Evolutionary conservation across 1,140 invertebrate species (phyloP).

Genomic region (Trinorchestia longiramus): DNA sequence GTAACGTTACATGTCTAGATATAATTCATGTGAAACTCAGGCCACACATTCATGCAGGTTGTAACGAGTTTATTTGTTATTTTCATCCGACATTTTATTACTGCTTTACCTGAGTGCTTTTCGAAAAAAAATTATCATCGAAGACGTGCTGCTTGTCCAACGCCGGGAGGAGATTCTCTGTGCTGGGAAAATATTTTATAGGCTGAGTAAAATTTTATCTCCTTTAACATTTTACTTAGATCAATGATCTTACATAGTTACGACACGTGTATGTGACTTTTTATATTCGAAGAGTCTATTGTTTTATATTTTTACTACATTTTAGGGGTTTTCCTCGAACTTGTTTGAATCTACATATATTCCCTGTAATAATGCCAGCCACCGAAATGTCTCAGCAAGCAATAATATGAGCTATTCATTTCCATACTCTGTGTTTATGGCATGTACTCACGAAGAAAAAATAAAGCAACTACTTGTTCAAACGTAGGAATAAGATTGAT

Average conservation of each 20-base stretch:
- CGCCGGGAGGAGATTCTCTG: not conserved
- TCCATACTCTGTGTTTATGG: not conserved
- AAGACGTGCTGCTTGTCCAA: not conserved
- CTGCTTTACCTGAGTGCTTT: not conserved
- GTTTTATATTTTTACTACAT: too few relatives aligned
- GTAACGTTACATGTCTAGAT: not conserved
- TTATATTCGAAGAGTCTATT: not conserved
- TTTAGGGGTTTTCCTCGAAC: too few relatives aligned
- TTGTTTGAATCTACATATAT: too few relatives aligned
- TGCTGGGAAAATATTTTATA: not conserved
- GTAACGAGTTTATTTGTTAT: not conserved
- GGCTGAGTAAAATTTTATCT: not conserved
- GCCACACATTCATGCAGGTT: not conserved
- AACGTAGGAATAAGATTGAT: not conserved
- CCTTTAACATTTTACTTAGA: not conserved
- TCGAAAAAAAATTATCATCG: not conserved
- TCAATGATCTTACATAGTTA: not conserved
- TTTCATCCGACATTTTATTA: not conserved
- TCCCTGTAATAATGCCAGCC: not conserved
- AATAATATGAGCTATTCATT: not conserved
- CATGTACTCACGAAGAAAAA: not conserved
- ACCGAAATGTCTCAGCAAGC: not conserved
- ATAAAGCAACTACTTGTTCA: not conserved
- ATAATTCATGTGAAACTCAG: not conserved
- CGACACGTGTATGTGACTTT: not conserved